Base-by-base conservation (phyloP, 2,888 invertebrate genomes). In the Pseudococcus longispinus region DNA sequence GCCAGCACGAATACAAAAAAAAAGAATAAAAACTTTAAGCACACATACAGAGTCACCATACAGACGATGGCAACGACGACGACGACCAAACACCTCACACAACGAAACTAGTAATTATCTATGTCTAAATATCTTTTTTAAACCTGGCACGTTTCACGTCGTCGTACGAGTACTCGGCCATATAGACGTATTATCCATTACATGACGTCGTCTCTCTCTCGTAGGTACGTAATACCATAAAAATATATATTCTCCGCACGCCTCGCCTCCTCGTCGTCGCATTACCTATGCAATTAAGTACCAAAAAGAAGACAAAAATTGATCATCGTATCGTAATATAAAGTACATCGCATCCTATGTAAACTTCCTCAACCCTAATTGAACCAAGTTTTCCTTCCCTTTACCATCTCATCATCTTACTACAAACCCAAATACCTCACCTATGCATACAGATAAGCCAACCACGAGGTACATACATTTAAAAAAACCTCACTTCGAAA, bases 201-300 rank as follows among this genome's bases (percentile, higher is more conserved):
- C 55, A 55, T 55, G 55, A 55, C 55, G 55, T 55, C 55, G n/a
- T 55, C 18, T 20, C 15, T 15, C 15, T 55, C 55, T 4, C 2
- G n/a, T 0, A 2, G 15, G 18, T n/a, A 46, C 60, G 20, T 60
- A 60, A 60, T 60, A 60, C 51, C 15, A 60, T 60, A 60, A 60
- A 60, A 60, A 60, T 60, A 60, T 55, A n/a, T 60, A 60, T 60
- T 60, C 60, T 60, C 60, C 60, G 60, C 60, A 60, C 60, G 60
- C 23, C 60, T 23, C 60, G 9, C 1, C 11, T 60, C 8, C 51
- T 51, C 51, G 2, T n/a, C 60, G 15, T 23, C 20, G 3, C 55
- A n/a, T 55, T 23, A 23, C 11, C 23, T 20, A 20, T 60, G 60
- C 60, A 60, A 60, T 60, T 60, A 60, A 23, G 15, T 23, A 60